Evolutionary conservation across 2,888 invertebrate genomes (phyloP), one percentile per base, ranked within the genome.

Genomic region (Caenorhabditis uteleia): DNA sequence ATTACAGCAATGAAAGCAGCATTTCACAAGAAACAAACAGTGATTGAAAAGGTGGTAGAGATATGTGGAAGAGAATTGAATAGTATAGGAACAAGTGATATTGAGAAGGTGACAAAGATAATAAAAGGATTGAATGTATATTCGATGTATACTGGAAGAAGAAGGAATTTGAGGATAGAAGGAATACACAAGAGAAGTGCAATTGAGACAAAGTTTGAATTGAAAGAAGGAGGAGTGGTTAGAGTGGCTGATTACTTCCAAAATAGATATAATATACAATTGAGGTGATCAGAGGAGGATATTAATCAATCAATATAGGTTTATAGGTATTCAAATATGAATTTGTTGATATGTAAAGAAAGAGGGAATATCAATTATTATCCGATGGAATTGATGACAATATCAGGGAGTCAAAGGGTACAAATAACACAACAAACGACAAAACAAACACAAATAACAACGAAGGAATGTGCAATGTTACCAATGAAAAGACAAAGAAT

Each of bases 401-500:
- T 77, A 23, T 21, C 60, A 8, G 60, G 51, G n/a, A 67, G 59
- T 39, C 77, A 77, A 48, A 55, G 77, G 1, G 77, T 77, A 0
- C 65, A 66, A 2, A 61, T 71, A 25, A 48, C 59, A 2, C 74
- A 77, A 42, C 58, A 61, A 23, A 73, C 70, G 2, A 20, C 65
- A 1, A 29, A 50, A 2, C 69, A 73, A 55, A 58, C 48, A 6
- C 49, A 59, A 12, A 25, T 43, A 18, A 68, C 70, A 0, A 75
- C 70, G 10, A 70, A 49, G 40, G 66, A 66, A 40, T 66, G 66
- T 18, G 66, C 66, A n/a, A 56, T 66, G 25, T 33, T 53, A 18
- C 66, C 66, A n/a, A 34, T 47, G 18, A 44, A 38, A 26, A 51
- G 66, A 10, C 66, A 66, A 38, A 14, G 45, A 18, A 10, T 60